These are phyloP conservation scores for Platichthys stellatus DNA, from an alignment of 2,113 vertebrate genomes.

Conservation along the genomic window DNA sequence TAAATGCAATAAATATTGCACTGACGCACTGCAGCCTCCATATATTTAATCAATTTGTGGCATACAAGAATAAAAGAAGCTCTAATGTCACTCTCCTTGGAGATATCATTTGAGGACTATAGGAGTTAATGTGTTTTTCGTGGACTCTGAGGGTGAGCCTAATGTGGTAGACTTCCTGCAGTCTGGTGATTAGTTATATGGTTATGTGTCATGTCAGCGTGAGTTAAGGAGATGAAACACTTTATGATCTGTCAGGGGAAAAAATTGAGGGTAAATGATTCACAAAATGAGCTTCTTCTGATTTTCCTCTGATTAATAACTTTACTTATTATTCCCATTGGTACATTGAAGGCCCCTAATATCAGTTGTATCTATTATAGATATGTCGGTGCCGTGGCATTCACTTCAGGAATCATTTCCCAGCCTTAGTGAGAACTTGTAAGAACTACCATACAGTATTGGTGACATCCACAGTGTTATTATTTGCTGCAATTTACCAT, in stretches of 20 bases:
- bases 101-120: background rate
- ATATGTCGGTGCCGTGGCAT: background rate
- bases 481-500: too few relatives aligned
- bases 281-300: background rate
- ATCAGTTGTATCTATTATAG: background rate
- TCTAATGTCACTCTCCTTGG: background rate
- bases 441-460: too few relatives aligned
- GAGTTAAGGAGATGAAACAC: background rate
- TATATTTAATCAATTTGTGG: background rate
- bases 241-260: background rate
- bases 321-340: background rate
- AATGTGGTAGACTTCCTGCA: conserved; percentile 2
- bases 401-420: background rate
- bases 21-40: background rate
- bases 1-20: background rate
- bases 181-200: conserved; percentile 11
- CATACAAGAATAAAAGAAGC: background rate
- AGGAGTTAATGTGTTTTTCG: conserved; percentile 8
- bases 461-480: too few relatives aligned
- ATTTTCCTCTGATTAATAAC: background rate
- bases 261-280: background rate
- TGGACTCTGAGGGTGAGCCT: conserved; percentile 6
- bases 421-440: too few relatives aligned
- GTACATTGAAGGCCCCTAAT: background rate
- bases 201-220: background rate